A percentile compares a stretch with the other conserved stretches of the same genome.
Conservation (phyloP, 1,140 invertebrate species). For the Cheumatopsyche charites region DNA sequence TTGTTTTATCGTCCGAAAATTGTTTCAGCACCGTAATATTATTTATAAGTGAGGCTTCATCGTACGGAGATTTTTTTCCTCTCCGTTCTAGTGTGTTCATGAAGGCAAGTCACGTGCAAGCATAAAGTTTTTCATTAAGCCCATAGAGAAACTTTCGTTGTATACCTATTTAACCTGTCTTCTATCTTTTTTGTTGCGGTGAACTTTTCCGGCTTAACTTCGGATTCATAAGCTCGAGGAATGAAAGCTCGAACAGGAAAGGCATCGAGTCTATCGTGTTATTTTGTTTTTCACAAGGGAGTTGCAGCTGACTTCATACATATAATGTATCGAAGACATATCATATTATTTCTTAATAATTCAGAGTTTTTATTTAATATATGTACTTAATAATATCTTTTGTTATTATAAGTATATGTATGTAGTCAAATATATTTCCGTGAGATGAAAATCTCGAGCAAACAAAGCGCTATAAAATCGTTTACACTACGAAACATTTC, state of each 20-base stretch:
- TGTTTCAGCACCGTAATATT: constrained; percentile 10
- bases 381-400: no score
- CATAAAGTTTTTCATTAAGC: constrained; percentile 38
- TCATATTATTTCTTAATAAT: no score
- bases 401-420: no score
- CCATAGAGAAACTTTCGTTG: constrained; percentile 35
- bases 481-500: no score
- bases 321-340: no score
- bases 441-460: no score
- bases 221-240: constrained; percentile 37
- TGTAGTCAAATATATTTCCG: no score
- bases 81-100: not conserved
- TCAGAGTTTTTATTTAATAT: no score
- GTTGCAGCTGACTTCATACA: not conserved
- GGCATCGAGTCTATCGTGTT: constrained; percentile 34
- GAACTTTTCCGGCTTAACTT: constrained; percentile 31
- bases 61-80: constrained; percentile 14
- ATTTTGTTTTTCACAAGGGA: constrained; percentile 8
- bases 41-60: constrained; percentile 19
- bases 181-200: constrained; percentile 29
- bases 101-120: constrained; percentile 29
- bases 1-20: constrained; percentile 27
- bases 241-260: constrained; percentile 29
- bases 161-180: constrained; percentile 40
- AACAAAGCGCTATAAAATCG: not conserved